Evolutionary conservation across 2,113 vertebrate genomes (phyloP), one percentile per base, ranked within the genome.

Genomic region (Myotis brandtii): DNA sequence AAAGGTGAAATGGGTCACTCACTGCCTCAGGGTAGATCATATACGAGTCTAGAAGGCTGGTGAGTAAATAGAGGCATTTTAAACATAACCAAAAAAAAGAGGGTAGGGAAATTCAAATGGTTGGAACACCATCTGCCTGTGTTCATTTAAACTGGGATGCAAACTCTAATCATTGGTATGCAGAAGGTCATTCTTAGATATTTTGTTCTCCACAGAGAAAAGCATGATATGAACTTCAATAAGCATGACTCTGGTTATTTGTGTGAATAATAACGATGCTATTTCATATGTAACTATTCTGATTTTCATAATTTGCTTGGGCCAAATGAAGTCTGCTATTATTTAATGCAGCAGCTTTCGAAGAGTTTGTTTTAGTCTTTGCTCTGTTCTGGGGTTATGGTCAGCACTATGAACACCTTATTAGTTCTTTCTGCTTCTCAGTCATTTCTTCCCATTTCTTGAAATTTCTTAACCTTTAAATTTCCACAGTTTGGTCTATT

Each of bases 401-500:
- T 96, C 40, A 89, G 64, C 10, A 18, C 50, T 98, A n/a, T 97
- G 94, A 97, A 97, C 94, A 97, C 72, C 66, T 97, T 94, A 95
- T 98, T 96, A 97, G 86, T 87, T 95, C 83, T 96, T 97, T 95
- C 87, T 88, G 91, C 66, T 97, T 96, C 89, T 97, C 83, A 94
- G 83, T 96, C 70, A 89, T 97, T 97, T 96, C 89, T 97, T 97
- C 75, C 34, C 30, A 91, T 95, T 86, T 96, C 90, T 85, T 97
- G 94, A 95, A 97, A 96, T 97, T 95, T 80, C 72, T 98, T 97
- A 98, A 93, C 85, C 54, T 95, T 97, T 97, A 95, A 96, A 96
- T 97, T 98, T 88, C 64, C 43, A 89, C 89, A 82, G 97, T 95
- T 82, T 52, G 18, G 82, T 40, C 37, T 97, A 88, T 79, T 52